Base-by-base conservation (phyloP, 2,113 vertebrate genomes). In the Antigone vipio region DNA sequence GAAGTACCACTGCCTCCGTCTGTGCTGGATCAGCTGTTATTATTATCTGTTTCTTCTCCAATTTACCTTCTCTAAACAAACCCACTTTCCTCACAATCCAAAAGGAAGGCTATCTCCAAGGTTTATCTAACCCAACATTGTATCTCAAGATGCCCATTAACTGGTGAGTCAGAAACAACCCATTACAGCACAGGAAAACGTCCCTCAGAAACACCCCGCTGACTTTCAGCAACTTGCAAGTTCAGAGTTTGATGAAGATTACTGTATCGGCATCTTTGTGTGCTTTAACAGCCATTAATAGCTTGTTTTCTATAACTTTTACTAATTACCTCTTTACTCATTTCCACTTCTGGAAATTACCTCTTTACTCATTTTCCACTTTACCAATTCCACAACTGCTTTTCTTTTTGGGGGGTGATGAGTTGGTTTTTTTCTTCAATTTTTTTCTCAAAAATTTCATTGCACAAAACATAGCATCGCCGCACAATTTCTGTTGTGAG, bases 371-470 rank as follows among this genome's bases (percentile, higher is more conserved):
- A 17, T n/a, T 44, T 44, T 49, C 42, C 44, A 10, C 40, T 27
- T 18, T 18, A 69, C 26, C 45, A 60, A 64, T 30, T 35, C 55
- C 13, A 4, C 24, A 22, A 9, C 2, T n/a, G 9, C 5, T 52
- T 26, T 71, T 68, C 29, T 34, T 18, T 24, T 15, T 29, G 11
- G 0, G 5, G 7, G 53, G 15, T n/a, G 32, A 24, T 14, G 34
- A 4, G 20, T 49, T 63, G 55, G 3, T 2, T 42, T 30, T 44
- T 55, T 29, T 0, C 18, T 58, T 18, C 9, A 2, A 1, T 6
- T 6, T 35, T 44, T 47, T 45, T 12, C 30, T 27, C 29, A 17
- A 75, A 40, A 60, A 14, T 74, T 23, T 23, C 21, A 5, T 12
- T 42, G 66, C 7, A 12, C 24, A 49, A 29, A 77, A 26, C 44